These are phyloP conservation scores for Argyresthia goedartella DNA, from an alignment of 2,888 invertebrate species.

Conservation along the genomic window DNA sequence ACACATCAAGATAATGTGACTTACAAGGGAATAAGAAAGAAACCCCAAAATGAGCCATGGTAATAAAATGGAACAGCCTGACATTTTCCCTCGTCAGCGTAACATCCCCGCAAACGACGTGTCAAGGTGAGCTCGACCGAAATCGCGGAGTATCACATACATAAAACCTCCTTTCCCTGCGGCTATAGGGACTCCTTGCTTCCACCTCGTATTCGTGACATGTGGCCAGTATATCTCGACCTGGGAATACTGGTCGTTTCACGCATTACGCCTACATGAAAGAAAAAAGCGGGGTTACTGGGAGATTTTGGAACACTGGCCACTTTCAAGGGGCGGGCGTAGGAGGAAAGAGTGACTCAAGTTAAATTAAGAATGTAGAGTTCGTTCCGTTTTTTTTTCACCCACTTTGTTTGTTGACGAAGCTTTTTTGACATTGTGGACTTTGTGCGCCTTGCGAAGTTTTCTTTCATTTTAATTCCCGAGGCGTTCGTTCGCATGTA, in stretches of 20 bases:
- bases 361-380: slow-evolving; percentile 71
- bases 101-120: slow-evolving; percentile 56
- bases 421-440: slow-evolving; percentile 67
- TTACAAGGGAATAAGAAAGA: too few species aligned
- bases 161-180: slow-evolving; percentile 39
- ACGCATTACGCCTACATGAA: not conserved
- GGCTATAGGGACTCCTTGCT: slow-evolving; percentile 56
- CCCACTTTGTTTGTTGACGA: slow-evolving; percentile 63
- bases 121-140: slow-evolving; percentile 45
- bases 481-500: slow-evolving; percentile 40
- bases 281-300: not conserved
- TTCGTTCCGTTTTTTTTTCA: slow-evolving; percentile 44
- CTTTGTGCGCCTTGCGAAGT: slow-evolving; percentile 37
- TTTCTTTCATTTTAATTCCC: slow-evolving; percentile 46
- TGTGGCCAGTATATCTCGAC: slow-evolving; percentile 35
- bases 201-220: slow-evolving; percentile 41
- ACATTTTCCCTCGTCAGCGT: slow-evolving; percentile 10
- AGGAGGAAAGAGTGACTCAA: slow-evolving; percentile 63
- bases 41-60: not conserved
- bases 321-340: slow-evolving; percentile 39
- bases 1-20: too few species aligned
- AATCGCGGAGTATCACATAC: slow-evolving; percentile 46
- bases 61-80: not conserved
- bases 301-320: not conserved
- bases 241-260: slow-evolving; percentile 15